Evolutionary conservation across 2,797 vertebrate species (phyloP).

Genomic region (Helostoma temminkii): DNA sequence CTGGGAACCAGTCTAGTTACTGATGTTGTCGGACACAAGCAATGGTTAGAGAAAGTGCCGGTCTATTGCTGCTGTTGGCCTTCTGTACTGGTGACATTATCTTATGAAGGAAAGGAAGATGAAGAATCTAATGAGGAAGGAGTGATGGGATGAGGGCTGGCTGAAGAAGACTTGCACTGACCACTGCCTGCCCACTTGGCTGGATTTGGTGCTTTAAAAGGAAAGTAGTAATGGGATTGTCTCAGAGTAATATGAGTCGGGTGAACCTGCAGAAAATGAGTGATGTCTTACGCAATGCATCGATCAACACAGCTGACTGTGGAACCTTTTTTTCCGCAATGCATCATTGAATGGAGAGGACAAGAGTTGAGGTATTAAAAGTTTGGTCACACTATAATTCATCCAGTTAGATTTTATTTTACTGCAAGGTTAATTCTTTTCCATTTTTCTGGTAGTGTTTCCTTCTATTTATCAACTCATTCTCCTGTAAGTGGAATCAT

Average conservation of each 20-base stretch:
- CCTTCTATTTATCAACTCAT: background rate
- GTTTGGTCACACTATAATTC: slow-evolving; percentile 18
- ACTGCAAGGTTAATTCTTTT: too few relatives aligned
- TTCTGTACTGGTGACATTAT: slow-evolving; percentile 57
- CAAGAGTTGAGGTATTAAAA: slow-evolving; percentile 9
- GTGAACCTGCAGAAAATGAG: slow-evolving; percentile 45
- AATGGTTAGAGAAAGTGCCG: slow-evolving; percentile 36
- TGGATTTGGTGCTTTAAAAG: slow-evolving; percentile 63
- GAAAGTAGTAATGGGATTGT: slow-evolving; percentile 72
- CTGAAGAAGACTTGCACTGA: slow-evolving; percentile 20
- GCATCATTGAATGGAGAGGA: slow-evolving; percentile 32
- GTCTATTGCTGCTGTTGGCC: slow-evolving; percentile 51
- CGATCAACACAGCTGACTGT: slow-evolving; percentile 28
- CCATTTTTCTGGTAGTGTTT: slow-evolving; percentile 13
- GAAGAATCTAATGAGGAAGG: slow-evolving; percentile 55
- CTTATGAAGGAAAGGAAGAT: slow-evolving; percentile 54
- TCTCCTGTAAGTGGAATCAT: slow-evolving; percentile 6
- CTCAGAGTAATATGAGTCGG: slow-evolving; percentile 48
- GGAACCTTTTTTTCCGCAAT: slow-evolving; percentile 25
- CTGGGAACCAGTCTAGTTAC: slow-evolving; percentile 38
- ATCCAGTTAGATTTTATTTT: background rate
- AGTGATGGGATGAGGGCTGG: slow-evolving; percentile 41
- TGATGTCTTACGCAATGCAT: slow-evolving; percentile 40
- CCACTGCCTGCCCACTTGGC: slow-evolving; percentile 38
- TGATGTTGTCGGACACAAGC: slow-evolving; percentile 29